Base-by-base conservation (phyloP, 1,140 invertebrate species). In the Pentalonia nigronervosa region DNA sequence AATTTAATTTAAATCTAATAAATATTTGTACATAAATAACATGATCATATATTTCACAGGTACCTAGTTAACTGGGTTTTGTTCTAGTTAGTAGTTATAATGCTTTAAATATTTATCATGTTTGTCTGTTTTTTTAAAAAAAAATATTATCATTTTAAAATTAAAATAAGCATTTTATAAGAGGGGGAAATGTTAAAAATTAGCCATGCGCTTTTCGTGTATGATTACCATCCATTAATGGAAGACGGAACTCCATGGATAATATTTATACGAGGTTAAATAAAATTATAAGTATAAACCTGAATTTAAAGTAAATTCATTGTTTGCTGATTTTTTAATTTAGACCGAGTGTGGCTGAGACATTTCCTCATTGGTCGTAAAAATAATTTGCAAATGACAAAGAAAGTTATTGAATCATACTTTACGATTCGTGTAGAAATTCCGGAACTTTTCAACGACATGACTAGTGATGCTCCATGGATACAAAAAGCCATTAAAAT, bases 311-410 rank as follows among this genome's bases (percentile, higher is more conserved):
- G 30, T n/a, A 76, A 76, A 30, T 0, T 11, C 20, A 7, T n/a
- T 53, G 14, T 20, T n/a, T 47, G n/a, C 56, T 84, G 1, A 21
- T 81, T 93, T 50, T 50, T 87, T 3, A 45, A 67, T 93, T 76
- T 56, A 93, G 93, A 93, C 20, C 53, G 87, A 34, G 47, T 48
- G 17, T 93, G 84, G 84, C 9, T 93, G 41, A 93, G 50, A 67
- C 93, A 93, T 41, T 93, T 93, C 14, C 87, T 88, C 14, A 93
- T 93, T 48, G 87, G 56, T 11, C 84, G 93, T 30, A 93, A 93
- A 81, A 93, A 93, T 53, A 93, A 90, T 89, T 47, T 93, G 21
- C 84, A 88, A 67, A 93, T 23, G 47, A 93, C 93, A 1, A 93
- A 93, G 7, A 93, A 93, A 76, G 41, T 67, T 30, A 21, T 93